phyloP scores from a whole-genome alignment of 2,888 invertebrate genomes.

The Chymomyza amoena region DNA sequence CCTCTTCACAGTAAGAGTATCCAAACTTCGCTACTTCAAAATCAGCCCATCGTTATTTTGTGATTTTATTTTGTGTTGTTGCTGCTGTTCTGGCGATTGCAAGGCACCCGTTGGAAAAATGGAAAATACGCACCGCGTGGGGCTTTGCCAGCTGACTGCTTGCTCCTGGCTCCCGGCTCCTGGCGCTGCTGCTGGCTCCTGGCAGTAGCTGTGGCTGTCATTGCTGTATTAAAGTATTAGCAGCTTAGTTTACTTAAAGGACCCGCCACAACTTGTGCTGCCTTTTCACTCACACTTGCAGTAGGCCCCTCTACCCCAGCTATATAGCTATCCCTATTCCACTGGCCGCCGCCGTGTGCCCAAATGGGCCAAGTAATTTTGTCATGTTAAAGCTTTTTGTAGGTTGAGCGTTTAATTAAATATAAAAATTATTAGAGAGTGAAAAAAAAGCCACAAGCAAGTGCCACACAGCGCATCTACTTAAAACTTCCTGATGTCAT shows the following conservation, averaged over 20 bases:
- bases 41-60: not conserved
- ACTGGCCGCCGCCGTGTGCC: not conserved
- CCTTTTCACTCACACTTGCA: not conserved
- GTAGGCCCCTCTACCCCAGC: not conserved
- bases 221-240: conserved; percentile 59
- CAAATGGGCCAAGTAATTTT: conserved; percentile 47
- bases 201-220: conserved; percentile 43
- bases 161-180: not conserved
- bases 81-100: not conserved
- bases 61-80: not conserved
- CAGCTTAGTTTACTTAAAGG: conserved; percentile 45
- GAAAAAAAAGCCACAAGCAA: conserved; percentile 23
- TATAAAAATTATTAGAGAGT: conserved; percentile 42
- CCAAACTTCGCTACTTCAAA: not conserved
- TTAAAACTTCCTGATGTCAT: conserved; percentile 51
- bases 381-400: conserved; percentile 48
- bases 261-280: not conserved
- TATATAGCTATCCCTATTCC: not conserved
- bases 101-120: not conserved
- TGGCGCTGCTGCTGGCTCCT: not conserved
- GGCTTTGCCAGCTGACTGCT: not conserved
- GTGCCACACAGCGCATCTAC: conserved; percentile 26
- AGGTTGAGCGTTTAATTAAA: conserved; percentile 58
- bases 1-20: not conserved
- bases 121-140: conserved; percentile 1